phyloP scores from a whole-genome alignment of 2,888 invertebrate species.

The Volucella bombylans region DNA sequence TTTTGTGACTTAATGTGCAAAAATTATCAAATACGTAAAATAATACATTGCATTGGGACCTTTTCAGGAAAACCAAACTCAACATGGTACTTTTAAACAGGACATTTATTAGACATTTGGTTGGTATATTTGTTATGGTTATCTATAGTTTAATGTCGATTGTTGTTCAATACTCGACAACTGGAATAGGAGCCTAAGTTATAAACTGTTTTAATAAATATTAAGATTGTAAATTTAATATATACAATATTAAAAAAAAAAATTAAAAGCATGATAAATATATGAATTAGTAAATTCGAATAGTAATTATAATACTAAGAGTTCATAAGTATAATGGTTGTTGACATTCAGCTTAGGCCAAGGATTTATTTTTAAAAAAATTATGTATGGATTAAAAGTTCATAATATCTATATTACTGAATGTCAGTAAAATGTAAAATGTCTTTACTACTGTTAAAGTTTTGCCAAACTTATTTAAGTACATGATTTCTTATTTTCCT shows the following conservation, averaged over 20 bases:
- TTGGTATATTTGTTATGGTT: no score
- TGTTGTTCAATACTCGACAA: no score
- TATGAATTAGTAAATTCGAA: slow-evolving; percentile 72
- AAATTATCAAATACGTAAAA: no score
- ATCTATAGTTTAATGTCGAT: no score
- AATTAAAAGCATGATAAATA: slow-evolving; percentile 41
- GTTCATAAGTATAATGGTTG: slow-evolving; percentile 73
- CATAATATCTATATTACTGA: slow-evolving; percentile 69
- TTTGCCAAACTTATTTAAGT: slow-evolving; percentile 69
- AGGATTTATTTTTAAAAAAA: slow-evolving; percentile 69
- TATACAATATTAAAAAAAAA: slow-evolving; percentile 67
- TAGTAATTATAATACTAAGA: slow-evolving; percentile 73
- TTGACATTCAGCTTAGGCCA: slow-evolving; percentile 74
- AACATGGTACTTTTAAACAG: no score
- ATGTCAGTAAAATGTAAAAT: slow-evolving; percentile 73
- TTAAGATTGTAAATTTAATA: slow-evolving; percentile 69
- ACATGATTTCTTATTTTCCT: slow-evolving; percentile 70
- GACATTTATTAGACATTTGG: no score
- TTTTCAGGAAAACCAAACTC: no score
- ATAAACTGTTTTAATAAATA: slow-evolving; percentile 69
- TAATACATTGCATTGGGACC: no score
- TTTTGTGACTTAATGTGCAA: background rate
- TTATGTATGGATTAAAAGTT: slow-evolving; percentile 61
- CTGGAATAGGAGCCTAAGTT: slow-evolving; percentile 2
- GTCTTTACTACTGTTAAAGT: slow-evolving; percentile 71